phyloP scores from a whole-genome alignment of 2,797 vertebrate species.

The Tapirus indicus region DNA sequence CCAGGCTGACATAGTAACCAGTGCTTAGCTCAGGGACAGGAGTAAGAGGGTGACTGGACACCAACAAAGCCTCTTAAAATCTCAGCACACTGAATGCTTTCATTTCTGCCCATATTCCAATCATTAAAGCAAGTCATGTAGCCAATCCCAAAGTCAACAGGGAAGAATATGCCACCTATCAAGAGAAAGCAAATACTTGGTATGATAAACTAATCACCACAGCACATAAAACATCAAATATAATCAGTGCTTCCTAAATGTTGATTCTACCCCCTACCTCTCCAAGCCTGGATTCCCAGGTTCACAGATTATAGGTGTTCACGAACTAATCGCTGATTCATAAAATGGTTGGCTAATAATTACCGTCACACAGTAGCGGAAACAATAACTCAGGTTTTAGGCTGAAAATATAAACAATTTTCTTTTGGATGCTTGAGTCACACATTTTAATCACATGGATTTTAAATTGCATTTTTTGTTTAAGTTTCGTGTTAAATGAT shows the following conservation, averaged over 20 bases:
- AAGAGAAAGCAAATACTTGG: not conserved
- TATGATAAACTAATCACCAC: not conserved
- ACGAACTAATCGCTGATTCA: conserved; percentile 17
- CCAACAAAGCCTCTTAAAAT: not conserved
- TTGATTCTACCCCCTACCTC: not conserved
- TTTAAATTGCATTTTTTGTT: conserved; percentile 26
- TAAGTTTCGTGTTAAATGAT: conserved; percentile 12
- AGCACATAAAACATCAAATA: not conserved
- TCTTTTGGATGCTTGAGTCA: not conserved
- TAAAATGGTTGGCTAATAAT: conserved; percentile 32
- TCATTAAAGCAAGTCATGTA: conserved; percentile 25
- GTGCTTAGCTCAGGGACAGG: not conserved
- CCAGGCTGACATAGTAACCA: not conserved
- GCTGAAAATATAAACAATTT: conserved; percentile 2
- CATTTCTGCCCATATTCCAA: not conserved
- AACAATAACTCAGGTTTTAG: conserved; percentile 24
- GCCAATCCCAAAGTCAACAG: not conserved
- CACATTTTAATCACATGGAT: conserved; percentile 22
- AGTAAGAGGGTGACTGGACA: not conserved
- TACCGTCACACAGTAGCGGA: not conserved
- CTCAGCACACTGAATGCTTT: not conserved
- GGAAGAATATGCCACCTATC: not conserved
- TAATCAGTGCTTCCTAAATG: not conserved
- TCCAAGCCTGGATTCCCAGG: not conserved
- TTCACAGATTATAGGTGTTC: not conserved